A percentile compares a stretch with the other conserved stretches of the same genome.
These are phyloP conservation scores for Pampusana beccarii DNA, from an alignment of 2,113 vertebrate genomes.

Conservation along the genomic window DNA sequence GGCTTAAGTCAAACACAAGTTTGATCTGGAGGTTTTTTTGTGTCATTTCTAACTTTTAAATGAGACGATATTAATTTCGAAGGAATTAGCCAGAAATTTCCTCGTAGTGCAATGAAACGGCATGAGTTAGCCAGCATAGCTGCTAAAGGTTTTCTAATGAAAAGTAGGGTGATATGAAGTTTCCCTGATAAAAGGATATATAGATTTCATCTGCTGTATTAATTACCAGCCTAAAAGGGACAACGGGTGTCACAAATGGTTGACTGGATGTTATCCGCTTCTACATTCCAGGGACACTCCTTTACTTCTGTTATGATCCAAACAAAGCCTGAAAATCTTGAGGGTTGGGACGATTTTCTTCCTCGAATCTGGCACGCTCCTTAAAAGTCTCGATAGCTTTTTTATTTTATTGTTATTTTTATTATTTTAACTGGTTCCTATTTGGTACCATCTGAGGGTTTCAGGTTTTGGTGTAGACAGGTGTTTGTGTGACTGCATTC, in stretches of 20 bases:
- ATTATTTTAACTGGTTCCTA: background rate
- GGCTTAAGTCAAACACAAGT: constrained; percentile 59
- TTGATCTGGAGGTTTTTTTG: constrained; percentile 57
- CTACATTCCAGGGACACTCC: constrained; percentile 42
- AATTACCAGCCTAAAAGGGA: constrained; percentile 23
- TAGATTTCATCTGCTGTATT: constrained; percentile 37
- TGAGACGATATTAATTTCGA: constrained; percentile 71
- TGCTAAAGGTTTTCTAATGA: constrained; percentile 65
- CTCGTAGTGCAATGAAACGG: constrained; percentile 30
- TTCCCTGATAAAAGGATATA: constrained; percentile 46
- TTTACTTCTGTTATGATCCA: background rate
- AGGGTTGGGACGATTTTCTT: background rate
- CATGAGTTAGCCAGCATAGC: constrained; percentile 40
- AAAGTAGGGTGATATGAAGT: constrained; percentile 57
- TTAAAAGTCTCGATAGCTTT: background rate
- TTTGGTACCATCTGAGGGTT: background rate
- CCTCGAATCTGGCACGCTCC: background rate
- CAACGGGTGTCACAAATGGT: background rate
- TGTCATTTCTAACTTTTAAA: constrained; percentile 59
- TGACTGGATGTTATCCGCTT: constrained; percentile 18
- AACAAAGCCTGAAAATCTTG: constrained; percentile 35
- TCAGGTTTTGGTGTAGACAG: constrained; percentile 30
- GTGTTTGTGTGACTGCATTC: constrained; percentile 37
- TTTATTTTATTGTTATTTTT: background rate
- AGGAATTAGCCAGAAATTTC: constrained; percentile 70